Conservation (phyloP, 2,888 invertebrate genomes). For the Leptodirus hochenwartii region DNA sequence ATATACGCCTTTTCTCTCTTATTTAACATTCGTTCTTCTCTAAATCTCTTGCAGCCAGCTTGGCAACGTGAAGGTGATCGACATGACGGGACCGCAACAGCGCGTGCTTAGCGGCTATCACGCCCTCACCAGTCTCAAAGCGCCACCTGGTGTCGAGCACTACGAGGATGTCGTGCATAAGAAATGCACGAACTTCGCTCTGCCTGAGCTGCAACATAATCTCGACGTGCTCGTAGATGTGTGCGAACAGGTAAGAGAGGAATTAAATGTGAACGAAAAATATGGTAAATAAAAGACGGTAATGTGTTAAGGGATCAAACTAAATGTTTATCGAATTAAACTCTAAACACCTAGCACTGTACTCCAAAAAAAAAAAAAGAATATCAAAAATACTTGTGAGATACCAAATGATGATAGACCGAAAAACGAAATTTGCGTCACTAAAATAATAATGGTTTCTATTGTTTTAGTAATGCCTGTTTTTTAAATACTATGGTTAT, state of each 20-base stretch:
- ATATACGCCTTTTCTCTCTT: constrained; percentile 5
- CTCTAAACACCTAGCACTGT: too few species aligned
- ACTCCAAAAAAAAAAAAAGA: too few species aligned
- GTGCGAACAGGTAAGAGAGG: constrained; percentile 83
- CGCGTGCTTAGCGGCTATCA: constrained; percentile 85
- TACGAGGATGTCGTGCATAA: constrained; percentile 45
- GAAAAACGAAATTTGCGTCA: too few species aligned
- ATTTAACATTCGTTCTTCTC: constrained; percentile 1
- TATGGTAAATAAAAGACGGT: too few species aligned
- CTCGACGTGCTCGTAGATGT: constrained; percentile 77
- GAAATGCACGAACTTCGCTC: constrained; percentile 45
- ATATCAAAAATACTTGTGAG: too few species aligned
- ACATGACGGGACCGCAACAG: constrained; percentile 95
- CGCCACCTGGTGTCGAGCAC: constrained; percentile 36
- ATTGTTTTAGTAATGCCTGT: too few species aligned
- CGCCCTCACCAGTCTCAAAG: constrained; percentile 54
- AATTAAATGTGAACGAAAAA: too few species aligned
- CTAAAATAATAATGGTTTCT: too few species aligned
- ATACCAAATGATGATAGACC: too few species aligned
- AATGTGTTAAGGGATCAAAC: too few species aligned
- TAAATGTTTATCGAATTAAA: too few species aligned
- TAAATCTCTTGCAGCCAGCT: constrained; percentile 33
- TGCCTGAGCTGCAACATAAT: constrained; percentile 88
- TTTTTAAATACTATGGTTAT: too few species aligned
- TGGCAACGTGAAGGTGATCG: constrained; percentile 89